phyloP scores from a whole-genome alignment of 2,113 vertebrate genomes.

The Psilopsiagon aymara region DNA sequence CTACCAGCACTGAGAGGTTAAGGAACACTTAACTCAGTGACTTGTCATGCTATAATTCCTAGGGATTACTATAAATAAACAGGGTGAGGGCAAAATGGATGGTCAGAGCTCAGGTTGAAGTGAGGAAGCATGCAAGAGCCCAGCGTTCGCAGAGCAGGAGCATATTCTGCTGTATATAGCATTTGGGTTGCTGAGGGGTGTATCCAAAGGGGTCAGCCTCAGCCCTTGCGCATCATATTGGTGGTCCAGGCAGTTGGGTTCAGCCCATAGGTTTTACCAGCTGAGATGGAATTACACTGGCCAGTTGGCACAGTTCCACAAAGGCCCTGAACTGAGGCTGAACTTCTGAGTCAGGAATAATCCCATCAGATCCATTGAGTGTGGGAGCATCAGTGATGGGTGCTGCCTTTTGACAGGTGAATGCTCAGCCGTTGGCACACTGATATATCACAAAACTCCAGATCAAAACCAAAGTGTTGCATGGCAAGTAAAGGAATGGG shows the following conservation, averaged over 20 bases:
- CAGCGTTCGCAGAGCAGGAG: background rate
- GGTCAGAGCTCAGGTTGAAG: background rate
- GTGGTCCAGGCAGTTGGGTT: background rate
- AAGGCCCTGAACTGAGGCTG: constrained; percentile 42
- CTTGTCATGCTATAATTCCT: background rate
- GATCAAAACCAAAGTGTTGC: background rate
- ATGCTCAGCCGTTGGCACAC: background rate
- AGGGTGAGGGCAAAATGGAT: background rate
- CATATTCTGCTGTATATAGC: background rate
- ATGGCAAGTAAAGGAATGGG: background rate
- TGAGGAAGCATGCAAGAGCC: background rate
- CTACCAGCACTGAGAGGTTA: background rate
- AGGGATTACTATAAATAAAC: constrained; percentile 44
- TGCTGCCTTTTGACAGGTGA: constrained; percentile 40
- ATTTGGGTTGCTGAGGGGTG: background rate
- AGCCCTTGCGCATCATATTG: background rate
- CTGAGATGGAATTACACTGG: constrained; percentile 46
- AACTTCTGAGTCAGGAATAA: constrained; percentile 53
- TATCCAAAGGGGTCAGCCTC: background rate
- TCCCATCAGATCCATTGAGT: background rate
- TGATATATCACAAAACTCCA: rapidly evolving
- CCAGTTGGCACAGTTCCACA: background rate
- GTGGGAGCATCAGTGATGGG: background rate
- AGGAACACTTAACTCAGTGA: background rate
- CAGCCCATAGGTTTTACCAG: background rate